phyloP scores from a whole-genome alignment of 1,140 invertebrate genomes.

The Sitodiplosis mosellana region DNA sequence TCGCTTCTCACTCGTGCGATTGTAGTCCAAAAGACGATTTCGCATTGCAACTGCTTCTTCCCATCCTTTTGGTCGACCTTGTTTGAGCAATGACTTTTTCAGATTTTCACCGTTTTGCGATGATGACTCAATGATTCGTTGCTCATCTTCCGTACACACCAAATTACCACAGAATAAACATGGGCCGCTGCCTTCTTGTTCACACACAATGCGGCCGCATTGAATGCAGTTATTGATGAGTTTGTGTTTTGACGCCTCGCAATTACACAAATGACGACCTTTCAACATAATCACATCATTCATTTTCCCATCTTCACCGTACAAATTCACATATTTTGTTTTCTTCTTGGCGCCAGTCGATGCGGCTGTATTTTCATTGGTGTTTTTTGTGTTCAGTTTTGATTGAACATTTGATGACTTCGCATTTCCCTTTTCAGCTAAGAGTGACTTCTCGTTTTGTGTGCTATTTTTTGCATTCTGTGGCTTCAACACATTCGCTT shows the following conservation, averaged over 20 bases:
- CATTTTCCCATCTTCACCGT: conserved; percentile 47
- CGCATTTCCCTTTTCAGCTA: neutral
- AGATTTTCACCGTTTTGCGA: conserved; percentile 49
- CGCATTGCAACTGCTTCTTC: conserved; percentile 61
- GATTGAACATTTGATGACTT: neutral
- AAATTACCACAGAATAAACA: conserved; percentile 81
- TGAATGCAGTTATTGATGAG: conserved; percentile 85
- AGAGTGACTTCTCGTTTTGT: neutral
- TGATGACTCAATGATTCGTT: conserved; percentile 41
- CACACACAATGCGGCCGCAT: conserved; percentile 90
- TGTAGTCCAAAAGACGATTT: conserved; percentile 70
- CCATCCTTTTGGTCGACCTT: conserved; percentile 31
- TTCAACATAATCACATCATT: conserved; percentile 43
- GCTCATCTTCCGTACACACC: conserved; percentile 60
- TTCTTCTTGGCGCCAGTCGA: too few species aligned
- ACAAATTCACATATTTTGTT: conserved; percentile 56
- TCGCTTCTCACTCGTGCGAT: conserved; percentile 62
- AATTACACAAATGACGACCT: conserved; percentile 74
- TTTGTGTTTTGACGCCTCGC: conserved; percentile 77
- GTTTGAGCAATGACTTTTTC: conserved; percentile 46
- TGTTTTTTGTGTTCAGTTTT: neutral
- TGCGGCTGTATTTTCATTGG: neutral
- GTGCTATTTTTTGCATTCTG: conserved; percentile 3
- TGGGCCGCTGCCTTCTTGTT: conserved; percentile 89
- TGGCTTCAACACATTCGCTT: conserved; percentile 17